phyloP scores from a whole-genome alignment of 2,888 invertebrate species.

The Neoaliturus tenellus region DNA sequence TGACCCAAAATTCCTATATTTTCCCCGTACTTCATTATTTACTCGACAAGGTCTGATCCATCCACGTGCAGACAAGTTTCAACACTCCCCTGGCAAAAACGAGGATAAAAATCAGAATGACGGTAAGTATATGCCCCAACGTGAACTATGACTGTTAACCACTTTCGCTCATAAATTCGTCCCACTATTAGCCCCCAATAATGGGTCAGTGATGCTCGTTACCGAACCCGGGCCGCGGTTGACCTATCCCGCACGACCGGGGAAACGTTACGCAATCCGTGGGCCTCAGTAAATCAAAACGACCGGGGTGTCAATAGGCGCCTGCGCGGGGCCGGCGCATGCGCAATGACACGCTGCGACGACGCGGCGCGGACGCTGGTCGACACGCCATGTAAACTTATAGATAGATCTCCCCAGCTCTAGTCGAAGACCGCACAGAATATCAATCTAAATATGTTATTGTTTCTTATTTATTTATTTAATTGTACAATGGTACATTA shows the following conservation, averaged over 20 bases:
- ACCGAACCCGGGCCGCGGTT: conserved; percentile 7
- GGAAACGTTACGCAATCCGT: conserved; percentile 10
- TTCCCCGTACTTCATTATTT: too few relatives aligned
- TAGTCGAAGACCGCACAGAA: too few relatives aligned
- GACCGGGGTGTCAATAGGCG: conserved; percentile 12
- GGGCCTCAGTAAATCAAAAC: conserved; percentile 21
- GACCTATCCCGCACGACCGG: conserved; percentile 24
- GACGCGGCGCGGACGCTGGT: background rate
- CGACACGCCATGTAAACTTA: background rate
- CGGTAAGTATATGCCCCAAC: too few relatives aligned
- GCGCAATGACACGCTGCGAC: background rate
- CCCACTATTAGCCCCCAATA: conserved; percentile 23
- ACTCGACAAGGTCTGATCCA: too few relatives aligned
- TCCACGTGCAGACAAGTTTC: too few relatives aligned
- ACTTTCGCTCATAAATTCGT: conserved; percentile 39
- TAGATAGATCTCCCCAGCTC: too few relatives aligned
- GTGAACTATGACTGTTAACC: background rate
- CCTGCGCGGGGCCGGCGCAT: background rate
- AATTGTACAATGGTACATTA: too few relatives aligned
- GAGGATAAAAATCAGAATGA: too few relatives aligned
- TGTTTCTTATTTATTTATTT: too few relatives aligned
- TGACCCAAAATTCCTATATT: too few relatives aligned
- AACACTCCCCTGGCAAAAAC: too few relatives aligned
- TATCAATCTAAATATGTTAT: too few relatives aligned
- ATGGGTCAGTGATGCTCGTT: conserved; percentile 22